Evolutionary conservation across 23 tunicate species (phyloP).

Genomic region (Trididemnum nubilum): DNA sequence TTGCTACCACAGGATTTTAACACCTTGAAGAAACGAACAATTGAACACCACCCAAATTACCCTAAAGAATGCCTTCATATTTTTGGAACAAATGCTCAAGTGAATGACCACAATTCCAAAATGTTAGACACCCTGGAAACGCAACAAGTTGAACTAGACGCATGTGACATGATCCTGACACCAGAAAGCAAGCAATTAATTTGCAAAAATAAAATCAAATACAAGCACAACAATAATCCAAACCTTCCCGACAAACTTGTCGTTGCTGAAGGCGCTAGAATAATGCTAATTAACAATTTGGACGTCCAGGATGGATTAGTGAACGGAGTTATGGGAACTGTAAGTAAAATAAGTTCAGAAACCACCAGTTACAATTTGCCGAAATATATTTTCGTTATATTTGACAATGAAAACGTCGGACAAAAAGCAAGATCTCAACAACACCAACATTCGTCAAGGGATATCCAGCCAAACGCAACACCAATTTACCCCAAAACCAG

Average conservation of each 20-base stretch:
- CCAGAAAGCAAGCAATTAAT: neutral
- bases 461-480: neutral
- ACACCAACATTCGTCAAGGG: neutral
- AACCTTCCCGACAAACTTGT: neutral
- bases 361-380: neutral
- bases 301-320: slow-evolving; percentile 8
- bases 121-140: neutral
- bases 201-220: neutral
- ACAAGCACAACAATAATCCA: neutral
- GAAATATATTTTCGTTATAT: neutral
- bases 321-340: slow-evolving; percentile 14
- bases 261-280: slow-evolving; percentile 3
- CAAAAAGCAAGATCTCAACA: neutral
- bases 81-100: slow-evolving; percentile 18
- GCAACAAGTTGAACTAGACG: neutral
- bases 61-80: slow-evolving; percentile 21
- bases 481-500: neutral
- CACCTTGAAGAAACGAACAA: neutral
- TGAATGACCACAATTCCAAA: slow-evolving; percentile 2
- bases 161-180: slow-evolving; percentile 10
- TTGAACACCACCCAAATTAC: slow-evolving; percentile 1
- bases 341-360: neutral
- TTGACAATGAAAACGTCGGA: neutral
- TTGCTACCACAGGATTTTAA: neutral
- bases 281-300: slow-evolving; percentile 2